Evolutionary conservation across 1,140 invertebrate genomes (phyloP).

Genomic region (Cepaea nemoralis): DNA sequence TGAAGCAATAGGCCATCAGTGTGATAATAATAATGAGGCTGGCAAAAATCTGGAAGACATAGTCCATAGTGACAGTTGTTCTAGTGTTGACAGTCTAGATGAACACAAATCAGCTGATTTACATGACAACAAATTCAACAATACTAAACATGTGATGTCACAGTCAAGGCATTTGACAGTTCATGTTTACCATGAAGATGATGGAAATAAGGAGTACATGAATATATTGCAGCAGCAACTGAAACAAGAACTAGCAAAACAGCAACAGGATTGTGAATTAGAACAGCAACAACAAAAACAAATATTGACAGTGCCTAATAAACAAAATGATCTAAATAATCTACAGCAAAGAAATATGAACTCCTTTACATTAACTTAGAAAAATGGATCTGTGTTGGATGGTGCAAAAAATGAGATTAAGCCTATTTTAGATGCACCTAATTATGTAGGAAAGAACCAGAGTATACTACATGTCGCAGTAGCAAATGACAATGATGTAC

Average conservation of each 20-base stretch:
- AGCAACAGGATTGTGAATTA: too few species aligned
- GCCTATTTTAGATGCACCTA: not conserved
- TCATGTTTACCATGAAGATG: not conserved
- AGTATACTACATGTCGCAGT: too few species aligned
- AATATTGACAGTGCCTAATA: too few species aligned
- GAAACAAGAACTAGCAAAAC: too few species aligned
- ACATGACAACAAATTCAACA: not conserved
- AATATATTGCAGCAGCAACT: not conserved
- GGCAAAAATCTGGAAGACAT: not conserved
- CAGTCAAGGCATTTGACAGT: not conserved
- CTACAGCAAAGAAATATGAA: too few species aligned
- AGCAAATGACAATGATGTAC: not conserved
- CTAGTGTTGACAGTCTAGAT: conserved; percentile 63
- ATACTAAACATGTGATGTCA: not conserved
- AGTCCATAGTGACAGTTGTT: conserved; percentile 52
- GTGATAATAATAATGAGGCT: not conserved
- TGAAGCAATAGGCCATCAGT: not conserved
- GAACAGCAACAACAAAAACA: too few species aligned
- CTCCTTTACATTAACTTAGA: not conserved
- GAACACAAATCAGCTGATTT: too few species aligned
- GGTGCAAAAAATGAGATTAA: not conserved
- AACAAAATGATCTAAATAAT: too few species aligned
- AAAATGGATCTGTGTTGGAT: not conserved
- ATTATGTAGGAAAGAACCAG: too few species aligned
- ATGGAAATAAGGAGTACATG: not conserved